Evolutionary conservation across 2,113 vertebrate genomes (phyloP), one percentile per base, ranked within the genome.

Genomic region (Progne subis): DNA sequence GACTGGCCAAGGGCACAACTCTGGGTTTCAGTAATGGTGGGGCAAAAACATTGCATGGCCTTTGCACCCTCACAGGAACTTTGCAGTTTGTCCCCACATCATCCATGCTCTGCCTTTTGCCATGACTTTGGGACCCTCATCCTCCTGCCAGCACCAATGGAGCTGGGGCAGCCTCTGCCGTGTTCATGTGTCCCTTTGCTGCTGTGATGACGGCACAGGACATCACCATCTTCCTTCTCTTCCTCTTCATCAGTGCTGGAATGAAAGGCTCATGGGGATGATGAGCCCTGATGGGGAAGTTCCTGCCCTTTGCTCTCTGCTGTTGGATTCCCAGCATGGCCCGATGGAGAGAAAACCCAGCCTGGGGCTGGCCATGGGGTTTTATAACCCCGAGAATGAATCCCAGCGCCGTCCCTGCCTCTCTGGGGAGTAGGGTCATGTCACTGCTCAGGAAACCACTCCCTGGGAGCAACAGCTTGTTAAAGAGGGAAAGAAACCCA

Each of bases 351-450:
- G n/a, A 84, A 88, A 92, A 31, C 32, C 26, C 55, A 86, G 28
- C 72, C 76, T 5, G 4, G 64, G 47, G 68, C 7, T 0, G 20
- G 34, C 91, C 56, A 43, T 12, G 5, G 37, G 70, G 72, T n/a
- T n/a, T 97, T 92, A 88, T 80, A 86, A 71, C 44, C 47, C 85
- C 90, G 95, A 96, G 94, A 97, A 94, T 75, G 89, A 91, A 84
- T 93, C 72, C 82, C 47, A 57, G 82, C 1, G 0, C 52, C 1
- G 2, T 80, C 71, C 18, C 26, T 69, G 77, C 44, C 68, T 92
- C 90, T 96, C 59, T 2, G 53, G 96, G 87, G 93, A 95, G 76
- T 13, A 6, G 32, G 74, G 82, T 96, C 90, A 88, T 0, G 24
- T 79, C 84, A 28, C 82, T 88, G 92, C 84, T 60, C 72, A 65